Conservation (phyloP, 2,113 vertebrate genomes). For the Calidris pugnax region DNA sequence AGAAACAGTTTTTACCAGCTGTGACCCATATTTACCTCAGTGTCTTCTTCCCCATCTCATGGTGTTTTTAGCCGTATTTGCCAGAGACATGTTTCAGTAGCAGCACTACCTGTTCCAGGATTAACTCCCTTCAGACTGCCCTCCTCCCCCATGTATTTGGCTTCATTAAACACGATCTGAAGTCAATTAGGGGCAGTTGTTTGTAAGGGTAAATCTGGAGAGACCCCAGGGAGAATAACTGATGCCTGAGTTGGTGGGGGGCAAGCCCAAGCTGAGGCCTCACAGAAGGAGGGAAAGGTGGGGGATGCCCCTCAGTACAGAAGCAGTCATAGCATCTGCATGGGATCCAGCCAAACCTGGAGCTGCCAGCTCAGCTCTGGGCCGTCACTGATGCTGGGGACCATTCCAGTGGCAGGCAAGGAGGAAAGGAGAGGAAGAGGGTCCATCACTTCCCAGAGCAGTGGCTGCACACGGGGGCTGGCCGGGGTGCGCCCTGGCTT, state of each 20-base stretch:
- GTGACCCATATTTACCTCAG: neutral
- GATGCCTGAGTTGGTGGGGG: neutral
- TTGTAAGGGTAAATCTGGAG: neutral
- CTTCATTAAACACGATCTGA: neutral
- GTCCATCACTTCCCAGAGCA: accelerated
- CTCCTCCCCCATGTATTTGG: neutral
- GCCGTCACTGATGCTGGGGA: neutral
- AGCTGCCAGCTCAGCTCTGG: neutral
- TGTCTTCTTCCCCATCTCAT: neutral
- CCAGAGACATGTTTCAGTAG: neutral
- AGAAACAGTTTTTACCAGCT: neutral
- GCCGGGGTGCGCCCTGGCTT: neutral
- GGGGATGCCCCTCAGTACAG: neutral
- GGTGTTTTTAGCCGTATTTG: neutral
- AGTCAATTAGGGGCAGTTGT: neutral
- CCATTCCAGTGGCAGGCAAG: accelerated
- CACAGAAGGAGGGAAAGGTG: accelerated
- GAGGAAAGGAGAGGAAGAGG: neutral
- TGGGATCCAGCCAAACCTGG: accelerated
- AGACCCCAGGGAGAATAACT: neutral
- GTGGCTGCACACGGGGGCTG: accelerated
- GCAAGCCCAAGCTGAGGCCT: accelerated
- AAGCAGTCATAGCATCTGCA: accelerated
- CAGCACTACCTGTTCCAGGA: neutral
- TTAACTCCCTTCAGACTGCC: neutral